Percentiles rank a stretch among this genome's conserved stretches.
Conservation (phyloP, 30 jellyfish, hydroid and myxozoan species). For the Pelagia noctiluca region DNA sequence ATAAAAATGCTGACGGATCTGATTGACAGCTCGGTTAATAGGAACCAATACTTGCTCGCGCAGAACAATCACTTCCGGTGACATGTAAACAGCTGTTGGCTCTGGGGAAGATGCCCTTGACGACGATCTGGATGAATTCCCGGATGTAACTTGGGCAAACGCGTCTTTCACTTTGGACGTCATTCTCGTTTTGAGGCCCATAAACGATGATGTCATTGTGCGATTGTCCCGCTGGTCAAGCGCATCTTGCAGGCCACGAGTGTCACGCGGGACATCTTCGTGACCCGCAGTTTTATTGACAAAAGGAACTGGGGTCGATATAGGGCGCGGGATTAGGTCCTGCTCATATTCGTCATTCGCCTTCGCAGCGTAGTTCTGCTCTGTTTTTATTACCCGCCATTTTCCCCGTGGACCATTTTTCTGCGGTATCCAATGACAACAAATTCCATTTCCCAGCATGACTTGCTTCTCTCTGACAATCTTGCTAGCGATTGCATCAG, state of each 20-base stretch:
- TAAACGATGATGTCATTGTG: background rate
- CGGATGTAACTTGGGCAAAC: constrained; percentile 12
- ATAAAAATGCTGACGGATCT: constrained; percentile 44
- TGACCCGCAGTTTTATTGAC: too few relatives aligned
- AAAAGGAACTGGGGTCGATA: constrained; percentile 20
- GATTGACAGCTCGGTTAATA: constrained; percentile 28
- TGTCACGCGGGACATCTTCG: too few relatives aligned
- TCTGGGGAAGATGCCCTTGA: constrained; percentile 1
- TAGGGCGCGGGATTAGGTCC: constrained; percentile 17
- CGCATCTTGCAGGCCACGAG: too few relatives aligned
- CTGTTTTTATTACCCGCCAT: constrained; percentile 60
- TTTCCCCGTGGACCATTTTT: constrained; percentile 29
- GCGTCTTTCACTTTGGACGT: background rate
- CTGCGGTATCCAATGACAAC: constrained; percentile 71
- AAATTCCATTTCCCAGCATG: constrained; percentile 41
- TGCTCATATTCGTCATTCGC: background rate
- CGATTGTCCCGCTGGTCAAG: too few relatives aligned
- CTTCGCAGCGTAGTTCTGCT: background rate
- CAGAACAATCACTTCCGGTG: constrained; percentile 30
- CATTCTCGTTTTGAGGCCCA: background rate
- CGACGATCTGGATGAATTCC: constrained; percentile 2
- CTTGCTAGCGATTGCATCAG: constrained; percentile 41
- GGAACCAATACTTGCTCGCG: constrained; percentile 44
- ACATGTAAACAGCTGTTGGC: constrained; percentile 11
- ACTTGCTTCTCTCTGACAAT: constrained; percentile 44